Evolutionary conservation across 2,888 invertebrate genomes (phyloP).

Genomic region (Conops quadrifasciatus): DNA sequence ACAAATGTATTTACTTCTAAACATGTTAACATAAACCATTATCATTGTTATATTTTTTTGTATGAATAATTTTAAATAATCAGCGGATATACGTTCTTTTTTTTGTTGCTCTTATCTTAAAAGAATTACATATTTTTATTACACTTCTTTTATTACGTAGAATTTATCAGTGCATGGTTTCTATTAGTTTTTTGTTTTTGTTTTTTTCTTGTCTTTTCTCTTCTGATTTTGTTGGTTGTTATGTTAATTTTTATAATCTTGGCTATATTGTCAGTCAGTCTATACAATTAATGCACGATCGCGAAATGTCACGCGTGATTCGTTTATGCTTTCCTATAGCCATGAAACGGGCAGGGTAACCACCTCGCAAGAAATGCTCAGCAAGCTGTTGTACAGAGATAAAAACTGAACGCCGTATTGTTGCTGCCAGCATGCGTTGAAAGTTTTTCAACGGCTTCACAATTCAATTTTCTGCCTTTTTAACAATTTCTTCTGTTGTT

Average conservation of each 20-base stretch:
- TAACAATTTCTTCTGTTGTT: constrained; percentile 8
- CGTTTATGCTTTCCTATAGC: too few relatives aligned
- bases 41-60: too few relatives aligned
- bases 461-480: constrained; percentile 16
- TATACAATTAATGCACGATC: too few relatives aligned
- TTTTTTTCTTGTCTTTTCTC: neutral
- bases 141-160: neutral
- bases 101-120: neutral
- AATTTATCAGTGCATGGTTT: constrained; percentile 6
- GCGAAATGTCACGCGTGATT: too few relatives aligned
- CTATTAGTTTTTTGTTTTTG: neutral
- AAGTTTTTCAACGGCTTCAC: constrained; percentile 22
- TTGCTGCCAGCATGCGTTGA: constrained; percentile 3
- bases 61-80: neutral
- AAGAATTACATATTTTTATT: neutral
- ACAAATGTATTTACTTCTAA: too few relatives aligned
- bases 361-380: too few relatives aligned
- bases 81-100: neutral
- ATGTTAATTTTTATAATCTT: neutral
- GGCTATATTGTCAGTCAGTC: too few relatives aligned
- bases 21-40: too few relatives aligned
- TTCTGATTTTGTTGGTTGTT: neutral
- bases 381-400: neutral
- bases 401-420: neutral
- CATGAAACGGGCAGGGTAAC: too few relatives aligned